Evolutionary conservation across 2,113 vertebrate species (phyloP), one percentile per base, ranked within the genome.

Genomic region (Pteropus alecto): DNA sequence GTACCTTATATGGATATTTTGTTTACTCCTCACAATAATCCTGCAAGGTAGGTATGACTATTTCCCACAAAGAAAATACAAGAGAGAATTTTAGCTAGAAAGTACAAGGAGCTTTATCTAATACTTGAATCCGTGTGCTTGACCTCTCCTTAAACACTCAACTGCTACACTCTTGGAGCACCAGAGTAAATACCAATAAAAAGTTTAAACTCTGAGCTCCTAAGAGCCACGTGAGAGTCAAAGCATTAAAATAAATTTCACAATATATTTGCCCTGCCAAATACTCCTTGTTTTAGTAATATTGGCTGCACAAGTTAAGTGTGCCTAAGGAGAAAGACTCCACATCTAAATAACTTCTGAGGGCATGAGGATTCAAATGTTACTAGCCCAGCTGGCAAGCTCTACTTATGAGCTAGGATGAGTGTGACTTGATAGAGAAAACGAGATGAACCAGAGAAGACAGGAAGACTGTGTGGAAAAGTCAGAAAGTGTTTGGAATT

Each of bases 391-490:
- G 67, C 38, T 22, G 8, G 87, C 4, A 41, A 93, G 16, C 54
- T 94, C 71, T 86, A 9, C 86, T 82, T 85, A 67, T 13, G 26
- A 81, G 14, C 88, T 86, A 91, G 70, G 70, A 95, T 30, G 60
- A 98, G 88, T 79, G 96, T 83, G 94, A 87, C 74, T 97, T 98
- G 97, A 35, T 93, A 51, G 70, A 93, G 93, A 97, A 92, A 95
- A 97, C 61, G 96, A 82, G 92, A 93, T 87, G 96, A 87, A 65
- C 86, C 94, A 95, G 86, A 97, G 97, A 98, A 98, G 83, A 91
- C 38, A 92, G 97, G 93, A 98, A 98, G 94, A 94, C 95, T 97
- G 88, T 83, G 90, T 98, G 98, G 97, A 98, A 96, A 98, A 98
- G 65, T 76, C 95, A 98, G 96, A 97, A 97, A 97, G 95, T 94